Evolutionary conservation across 1,140 invertebrate genomes (phyloP).

Genomic region (Leptonema lineaticorne): DNA sequence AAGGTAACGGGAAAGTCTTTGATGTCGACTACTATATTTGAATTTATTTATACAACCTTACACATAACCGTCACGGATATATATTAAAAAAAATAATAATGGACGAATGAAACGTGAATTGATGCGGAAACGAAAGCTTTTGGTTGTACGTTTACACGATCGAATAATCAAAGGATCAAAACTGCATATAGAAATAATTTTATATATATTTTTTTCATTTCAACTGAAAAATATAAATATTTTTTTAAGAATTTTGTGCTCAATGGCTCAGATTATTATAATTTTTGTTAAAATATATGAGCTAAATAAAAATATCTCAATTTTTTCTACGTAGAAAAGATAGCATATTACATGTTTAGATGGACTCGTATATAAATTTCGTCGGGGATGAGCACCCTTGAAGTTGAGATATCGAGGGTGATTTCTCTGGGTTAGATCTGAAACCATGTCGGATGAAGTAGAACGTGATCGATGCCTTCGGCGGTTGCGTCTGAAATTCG

Average conservation of each 20-base stretch:
- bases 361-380: neutral
- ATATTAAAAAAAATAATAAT: neutral
- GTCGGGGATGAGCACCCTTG: neutral
- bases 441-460: neutral
- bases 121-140: neutral
- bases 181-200: too few species aligned
- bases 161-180: neutral
- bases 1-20: conserved; percentile 5
- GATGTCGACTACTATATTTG: conserved; percentile 16
- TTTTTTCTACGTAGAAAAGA: too few species aligned
- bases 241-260: too few species aligned
- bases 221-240: too few species aligned
- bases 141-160: neutral
- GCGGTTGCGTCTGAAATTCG: neutral
- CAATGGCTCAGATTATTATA: too few species aligned
- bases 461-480: neutral
- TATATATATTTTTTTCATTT: too few species aligned
- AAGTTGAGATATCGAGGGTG: conserved; percentile 7
- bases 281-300: too few species aligned
- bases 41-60: conserved; percentile 2
- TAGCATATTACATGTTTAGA: too few species aligned
- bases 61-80: neutral
- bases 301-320: too few species aligned
- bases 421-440: neutral
- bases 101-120: neutral